Evolutionary conservation across 2,113 vertebrate genomes (phyloP).

Genomic region (Calidris pygmaea): DNA sequence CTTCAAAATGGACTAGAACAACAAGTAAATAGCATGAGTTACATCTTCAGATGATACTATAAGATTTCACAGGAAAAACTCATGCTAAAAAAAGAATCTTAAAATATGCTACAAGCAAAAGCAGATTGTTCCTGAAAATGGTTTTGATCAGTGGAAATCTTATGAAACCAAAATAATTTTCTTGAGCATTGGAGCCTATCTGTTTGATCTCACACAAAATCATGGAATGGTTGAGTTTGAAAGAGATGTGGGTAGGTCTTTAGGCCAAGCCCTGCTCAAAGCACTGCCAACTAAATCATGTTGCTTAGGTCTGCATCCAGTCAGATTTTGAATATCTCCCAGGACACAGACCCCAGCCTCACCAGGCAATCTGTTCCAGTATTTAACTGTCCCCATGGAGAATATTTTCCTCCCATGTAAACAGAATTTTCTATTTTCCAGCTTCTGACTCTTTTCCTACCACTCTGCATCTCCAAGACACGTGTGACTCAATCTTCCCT

Average conservation of each 20-base stretch:
- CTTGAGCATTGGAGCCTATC: neutral
- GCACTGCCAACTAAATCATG: neutral
- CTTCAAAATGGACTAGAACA: neutral
- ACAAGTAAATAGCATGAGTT: neutral
- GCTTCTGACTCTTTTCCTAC: neutral
- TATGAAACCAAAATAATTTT: neutral
- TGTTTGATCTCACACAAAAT: neutral
- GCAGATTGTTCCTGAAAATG: neutral
- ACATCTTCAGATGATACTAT: neutral
- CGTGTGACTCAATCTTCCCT: neutral
- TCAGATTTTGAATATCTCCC: neutral
- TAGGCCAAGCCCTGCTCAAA: neutral
- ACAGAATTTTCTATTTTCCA: neutral
- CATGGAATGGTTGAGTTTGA: neutral
- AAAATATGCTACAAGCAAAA: neutral
- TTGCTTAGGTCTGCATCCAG: neutral
- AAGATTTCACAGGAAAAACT: neutral
- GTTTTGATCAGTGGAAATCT: neutral
- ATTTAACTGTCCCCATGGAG: neutral
- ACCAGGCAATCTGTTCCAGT: neutral
- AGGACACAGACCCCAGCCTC: neutral
- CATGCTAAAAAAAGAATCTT: neutral
- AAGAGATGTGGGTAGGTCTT: rapidly evolving
- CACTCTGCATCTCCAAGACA: neutral
- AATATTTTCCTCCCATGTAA: neutral